Base-by-base conservation (phyloP, 2,888 invertebrate genomes). In the Pachymerium ferrugineum region DNA sequence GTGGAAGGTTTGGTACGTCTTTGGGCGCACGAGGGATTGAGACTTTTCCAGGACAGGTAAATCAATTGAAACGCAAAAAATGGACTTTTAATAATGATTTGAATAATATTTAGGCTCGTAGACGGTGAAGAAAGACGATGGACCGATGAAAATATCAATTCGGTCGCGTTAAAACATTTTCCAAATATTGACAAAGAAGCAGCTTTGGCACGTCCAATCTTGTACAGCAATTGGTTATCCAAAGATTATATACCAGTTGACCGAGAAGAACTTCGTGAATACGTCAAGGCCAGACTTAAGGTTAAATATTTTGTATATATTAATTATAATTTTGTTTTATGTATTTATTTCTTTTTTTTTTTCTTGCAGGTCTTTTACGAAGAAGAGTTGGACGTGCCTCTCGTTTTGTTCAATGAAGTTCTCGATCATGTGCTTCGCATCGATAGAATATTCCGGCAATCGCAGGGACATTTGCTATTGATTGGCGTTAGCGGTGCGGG, bases 401-500 rank as follows among this genome's bases (percentile, higher is more conserved):
- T 99, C 42, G 99, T 99, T 38, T 86, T 99, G 42, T 99, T 99
- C 84, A 97, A 99, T 83, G 98, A 99, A 85, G 98, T 99, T 71
- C 83, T 99, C 70, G 99, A 99, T 83, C 99, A 99, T 83, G 98
- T 99, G 73, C 85, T 99, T 76, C 88, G 99, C 79, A 99, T 99
- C 82, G 99, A 99, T 86, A 88, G 99, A 81, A 99, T 99, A 81
- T 99, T 99, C 89, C 88, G 99, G 74, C 98, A 99, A 83, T 97
- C 97, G 6, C 98, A 99, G 83, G 99, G 99, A 74, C 99, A 99
- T 84, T 84, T 99, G 78, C 85, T 99, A 79, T 87, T 99, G 6
- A 99, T 99, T 80, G 99, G 99, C 77, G 98, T 98, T 5, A 97
- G 97, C 72, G 99, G 99, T 68, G 96, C 98, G 77, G 99, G 99